A percentile compares a stretch with the other conserved stretches of the same genome.
phyloP scores from a whole-genome alignment of 2,888 invertebrate genomes.

The Diadegma fenestrale region DNA sequence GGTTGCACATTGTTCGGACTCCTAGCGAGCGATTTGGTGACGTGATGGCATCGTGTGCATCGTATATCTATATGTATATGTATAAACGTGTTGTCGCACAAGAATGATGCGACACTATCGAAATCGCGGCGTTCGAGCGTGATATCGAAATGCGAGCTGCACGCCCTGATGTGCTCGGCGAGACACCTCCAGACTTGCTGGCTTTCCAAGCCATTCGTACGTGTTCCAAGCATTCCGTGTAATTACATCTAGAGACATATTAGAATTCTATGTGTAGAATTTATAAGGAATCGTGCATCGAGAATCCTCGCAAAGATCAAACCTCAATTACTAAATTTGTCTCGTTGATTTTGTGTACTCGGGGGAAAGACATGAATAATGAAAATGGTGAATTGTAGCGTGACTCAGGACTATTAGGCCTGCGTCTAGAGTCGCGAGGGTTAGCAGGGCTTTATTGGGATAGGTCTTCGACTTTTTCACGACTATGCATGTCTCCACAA shows the following conservation, averaged over 20 bases:
- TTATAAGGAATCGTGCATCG: background rate
- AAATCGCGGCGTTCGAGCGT: slow-evolving; percentile 69
- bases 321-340: background rate
- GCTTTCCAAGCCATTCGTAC: background rate
- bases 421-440: slow-evolving; percentile 71
- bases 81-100: slow-evolving; percentile 57
- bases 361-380: slow-evolving; percentile 33
- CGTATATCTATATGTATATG: slow-evolving; percentile 10
- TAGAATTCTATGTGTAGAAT: background rate
- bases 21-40: slow-evolving; percentile 58
- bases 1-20: slow-evolving; percentile 57
- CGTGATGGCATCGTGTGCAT: slow-evolving; percentile 49
- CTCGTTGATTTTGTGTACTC: background rate
- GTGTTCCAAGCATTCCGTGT: slow-evolving; percentile 19
- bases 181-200: slow-evolving; percentile 39
- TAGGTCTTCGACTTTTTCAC: slow-evolving; percentile 75
- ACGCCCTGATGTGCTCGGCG: slow-evolving; percentile 49
- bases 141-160: slow-evolving; percentile 68
- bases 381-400: slow-evolving; percentile 68
- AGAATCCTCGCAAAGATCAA: background rate
- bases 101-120: slow-evolving; percentile 70
- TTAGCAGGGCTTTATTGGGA: slow-evolving; percentile 78
- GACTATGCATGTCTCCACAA: slow-evolving; percentile 15
- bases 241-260: slow-evolving; percentile 18
- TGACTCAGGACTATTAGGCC: slow-evolving; percentile 76